Evolutionary conservation across 2,888 invertebrate species (phyloP), one percentile per base, ranked within the genome.

Genomic region (Mesorhabditis spiculigera): DNA sequence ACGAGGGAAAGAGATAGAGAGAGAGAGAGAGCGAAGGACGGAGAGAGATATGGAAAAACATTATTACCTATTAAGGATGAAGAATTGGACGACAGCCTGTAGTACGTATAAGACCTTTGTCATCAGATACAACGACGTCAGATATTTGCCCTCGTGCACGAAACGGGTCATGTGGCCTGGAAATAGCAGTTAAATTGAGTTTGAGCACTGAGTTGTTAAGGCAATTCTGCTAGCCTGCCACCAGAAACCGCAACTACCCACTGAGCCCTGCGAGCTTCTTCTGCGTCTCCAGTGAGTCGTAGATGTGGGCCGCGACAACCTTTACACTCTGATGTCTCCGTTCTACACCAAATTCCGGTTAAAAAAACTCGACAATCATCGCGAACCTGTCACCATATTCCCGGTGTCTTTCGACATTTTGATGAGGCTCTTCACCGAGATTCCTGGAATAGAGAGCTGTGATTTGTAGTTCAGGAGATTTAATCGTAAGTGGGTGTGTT

Each of bases 231-330:
- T 1, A 28, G 28, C 28, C 28, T 28, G 28, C 28, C 28, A 28
- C 28, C 1, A 28, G 28, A 28, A 28, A 1, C 28, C 28, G 1
- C 28, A 28, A 13, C n/a, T 50, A 50, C 58, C 3, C n/a, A 50
- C 58, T 50, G 1, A 13, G n/a, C 8, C 64, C 69, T 41, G 87
- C 76, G 73, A 88, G 86, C 75, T 87, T 87, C 13, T 86, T 82
- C 71, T 87, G 87, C 69, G 87, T 86, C 75, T 86, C 83, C 67
- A 88, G 82, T 80, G 87, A 87, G 67, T 88, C 85, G 78, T 87
- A 86, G 84, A 88, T 87, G 79, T 88, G 88, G 45, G 87, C 85
- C 8, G 87, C 87, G 45, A 88, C 87, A 73, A 87, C 86, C 69
- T 86, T 69, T 4, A 76, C 74, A 62, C 69, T 65, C 28, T 74